These are phyloP conservation scores for Microtus agrestis DNA, from an alignment of 2,797 vertebrate genomes.

Conservation along the genomic window DNA sequence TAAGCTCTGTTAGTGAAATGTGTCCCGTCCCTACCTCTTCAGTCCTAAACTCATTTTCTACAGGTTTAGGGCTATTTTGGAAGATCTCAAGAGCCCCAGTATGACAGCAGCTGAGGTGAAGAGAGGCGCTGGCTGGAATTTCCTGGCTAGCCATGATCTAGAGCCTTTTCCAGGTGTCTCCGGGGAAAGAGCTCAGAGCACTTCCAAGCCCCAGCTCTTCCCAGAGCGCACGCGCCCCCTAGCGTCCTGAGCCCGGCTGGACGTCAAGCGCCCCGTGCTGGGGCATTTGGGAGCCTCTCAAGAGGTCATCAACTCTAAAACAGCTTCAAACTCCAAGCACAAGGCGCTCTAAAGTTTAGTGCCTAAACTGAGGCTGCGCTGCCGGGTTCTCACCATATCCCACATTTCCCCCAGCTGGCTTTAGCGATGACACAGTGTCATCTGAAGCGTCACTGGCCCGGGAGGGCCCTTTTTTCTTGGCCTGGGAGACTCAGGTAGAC, in stretches of 20 bases:
- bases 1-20: neutral
- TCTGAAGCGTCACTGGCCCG: neutral
- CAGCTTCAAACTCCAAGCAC: neutral
- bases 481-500: neutral
- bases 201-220: neutral
- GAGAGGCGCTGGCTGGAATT: too few relatives aligned
- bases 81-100: neutral
- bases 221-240: constrained; percentile 66
- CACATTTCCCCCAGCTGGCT: neutral
- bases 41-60: neutral
- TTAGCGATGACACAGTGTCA: neutral
- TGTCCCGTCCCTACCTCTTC: neutral
- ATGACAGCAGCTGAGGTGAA: neutral
- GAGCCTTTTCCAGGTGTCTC: neutral
- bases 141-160: rapidly evolving
- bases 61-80: too few relatives aligned
- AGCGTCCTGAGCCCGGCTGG: neutral
- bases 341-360: neutral
- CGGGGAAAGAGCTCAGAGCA: rapidly evolving
- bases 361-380: neutral
- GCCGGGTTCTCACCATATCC: neutral
- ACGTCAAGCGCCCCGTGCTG: rapidly evolving
- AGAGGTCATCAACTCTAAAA: neutral
- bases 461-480: neutral
- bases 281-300: neutral